Evolutionary conservation across 2,113 vertebrate genomes (phyloP).

Genomic region (Rhabdomys dilectus): DNA sequence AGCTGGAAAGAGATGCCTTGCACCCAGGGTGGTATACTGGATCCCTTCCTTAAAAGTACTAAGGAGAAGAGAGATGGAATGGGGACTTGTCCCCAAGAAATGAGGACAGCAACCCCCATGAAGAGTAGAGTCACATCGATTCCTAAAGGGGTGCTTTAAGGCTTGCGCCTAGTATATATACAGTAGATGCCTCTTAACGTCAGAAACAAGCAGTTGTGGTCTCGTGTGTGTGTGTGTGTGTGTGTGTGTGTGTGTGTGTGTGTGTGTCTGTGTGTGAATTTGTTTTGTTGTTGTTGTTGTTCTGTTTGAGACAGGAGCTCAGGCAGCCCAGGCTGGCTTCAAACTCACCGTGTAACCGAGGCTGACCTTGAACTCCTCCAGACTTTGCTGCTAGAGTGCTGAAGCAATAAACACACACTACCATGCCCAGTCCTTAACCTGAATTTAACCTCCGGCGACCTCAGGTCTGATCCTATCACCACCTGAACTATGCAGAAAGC

Average conservation of each 20-base stretch:
- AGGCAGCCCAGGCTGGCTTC: neutral
- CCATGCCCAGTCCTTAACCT: neutral
- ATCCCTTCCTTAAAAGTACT: neutral
- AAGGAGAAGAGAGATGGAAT: neutral
- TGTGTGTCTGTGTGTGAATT: fast-evolving
- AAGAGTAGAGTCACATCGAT: neutral
- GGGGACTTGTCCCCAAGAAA: neutral
- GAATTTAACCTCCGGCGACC: neutral
- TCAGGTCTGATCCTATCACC: neutral
- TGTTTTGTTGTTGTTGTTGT: neutral
- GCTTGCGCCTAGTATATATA: neutral
- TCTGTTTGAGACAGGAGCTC: neutral
- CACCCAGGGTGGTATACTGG: too few relatives aligned
- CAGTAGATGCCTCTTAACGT: neutral
- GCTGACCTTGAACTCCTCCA: neutral
- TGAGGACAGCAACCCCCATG: neutral
- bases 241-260: neutral
- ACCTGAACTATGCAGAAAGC: neutral
- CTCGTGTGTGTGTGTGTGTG: neutral
- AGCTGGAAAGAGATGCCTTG: neutral
- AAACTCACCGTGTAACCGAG: neutral
- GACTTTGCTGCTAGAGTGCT: neutral
- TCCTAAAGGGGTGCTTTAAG: neutral
- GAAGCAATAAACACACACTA: neutral
- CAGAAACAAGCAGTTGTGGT: neutral